Evolutionary conservation across 2,888 invertebrate genomes (phyloP), one percentile per base, ranked within the genome.

Genomic region (Ashinkailepas kermadecensis): DNA sequence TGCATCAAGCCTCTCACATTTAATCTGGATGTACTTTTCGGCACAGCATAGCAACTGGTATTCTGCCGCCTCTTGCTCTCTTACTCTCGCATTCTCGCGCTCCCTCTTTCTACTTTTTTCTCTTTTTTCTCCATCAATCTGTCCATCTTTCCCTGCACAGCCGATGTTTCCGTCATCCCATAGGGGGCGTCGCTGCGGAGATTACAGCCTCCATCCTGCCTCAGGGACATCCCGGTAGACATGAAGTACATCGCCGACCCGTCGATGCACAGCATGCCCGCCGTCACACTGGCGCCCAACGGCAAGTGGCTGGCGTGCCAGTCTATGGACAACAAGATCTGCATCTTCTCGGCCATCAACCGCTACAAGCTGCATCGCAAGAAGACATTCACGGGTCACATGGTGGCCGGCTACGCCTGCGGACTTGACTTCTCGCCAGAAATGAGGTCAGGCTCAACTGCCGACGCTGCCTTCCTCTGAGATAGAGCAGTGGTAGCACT

Each of bases 171-270:
- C 39, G 39, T 4, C 39, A 3, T 39, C 39, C 39, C 39, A 39
- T 39, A 39, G 39, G 39, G 39, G 1, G 39, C 39, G 39, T 39
- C 39, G 39, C 39, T 39, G 39, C 39, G 39, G 39, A 39, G 39
- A 39, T 1, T 39, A 25, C 25, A 1, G 25, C 67, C 3, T 10
- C 23, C 25, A 12, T 67, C 8, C 64, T 25, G 67, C 70, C 12
- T 13, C 74, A 74, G 74, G 74, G 95, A 96, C 87, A 96, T 96
- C 86, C 96, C 96, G 0, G 99, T 99, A 1, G 99, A 99, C 88
- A 99, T 99, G 94, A 99, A 99, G 88, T 97, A 99, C 88, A 99
- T 99, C 84, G 99, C 99, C 0, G 99, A 99, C 88, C 99, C 99
- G 0, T 93, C 96, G 0, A 97, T 99, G 96, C 99, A 99, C 88